Percentiles rank a stretch among this genome's conserved stretches.
Evolutionary conservation across 2,888 invertebrate genomes (phyloP).

Genomic region (Sipha maydis): DNA sequence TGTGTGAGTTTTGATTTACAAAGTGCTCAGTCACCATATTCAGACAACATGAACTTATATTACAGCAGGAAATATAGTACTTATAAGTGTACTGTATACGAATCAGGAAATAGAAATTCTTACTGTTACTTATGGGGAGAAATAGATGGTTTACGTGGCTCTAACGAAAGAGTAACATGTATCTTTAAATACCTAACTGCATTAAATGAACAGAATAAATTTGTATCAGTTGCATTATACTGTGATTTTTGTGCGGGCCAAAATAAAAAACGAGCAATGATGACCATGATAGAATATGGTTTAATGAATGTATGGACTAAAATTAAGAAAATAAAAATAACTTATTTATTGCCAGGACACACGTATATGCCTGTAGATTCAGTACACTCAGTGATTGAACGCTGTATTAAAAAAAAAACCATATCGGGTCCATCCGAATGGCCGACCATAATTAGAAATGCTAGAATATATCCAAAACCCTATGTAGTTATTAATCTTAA

Average conservation of each 20-base stretch:
- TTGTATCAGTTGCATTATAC: slow-evolving; percentile 62
- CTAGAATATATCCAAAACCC: slow-evolving; percentile 51
- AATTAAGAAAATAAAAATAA: slow-evolving; percentile 59
- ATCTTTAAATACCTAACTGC: slow-evolving; percentile 64
- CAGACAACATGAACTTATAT: slow-evolving; percentile 64
- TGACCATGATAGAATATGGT: slow-evolving; percentile 31
- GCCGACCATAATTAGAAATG: slow-evolving; percentile 59
- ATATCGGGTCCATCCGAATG: slow-evolving; percentile 65
- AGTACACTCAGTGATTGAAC: slow-evolving; percentile 67
- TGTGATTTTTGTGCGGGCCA: slow-evolving; percentile 64
- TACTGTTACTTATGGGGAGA: slow-evolving; percentile 65
- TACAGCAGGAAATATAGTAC: slow-evolving; percentile 64
- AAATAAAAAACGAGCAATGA: slow-evolving; percentile 64
- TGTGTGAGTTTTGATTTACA: slow-evolving; percentile 64
- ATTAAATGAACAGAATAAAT: slow-evolving; percentile 63
- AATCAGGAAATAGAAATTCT: slow-evolving; percentile 63
- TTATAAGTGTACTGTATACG: slow-evolving; percentile 64
- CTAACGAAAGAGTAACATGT: slow-evolving; percentile 65
- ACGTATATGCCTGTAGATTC: slow-evolving; percentile 67
- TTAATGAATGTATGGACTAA: slow-evolving; percentile 9
- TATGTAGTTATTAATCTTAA: slow-evolving; percentile 31
- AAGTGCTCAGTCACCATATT: slow-evolving; percentile 65
- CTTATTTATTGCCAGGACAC: slow-evolving; percentile 66
- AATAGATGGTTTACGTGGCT: slow-evolving; percentile 65
- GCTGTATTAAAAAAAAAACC: slow-evolving; percentile 65